A percentile compares a stretch with the other conserved stretches of the same genome.
These are phyloP conservation scores for Popillia japonica DNA, from an alignment of 1,140 invertebrate species.

Conservation along the genomic window DNA sequence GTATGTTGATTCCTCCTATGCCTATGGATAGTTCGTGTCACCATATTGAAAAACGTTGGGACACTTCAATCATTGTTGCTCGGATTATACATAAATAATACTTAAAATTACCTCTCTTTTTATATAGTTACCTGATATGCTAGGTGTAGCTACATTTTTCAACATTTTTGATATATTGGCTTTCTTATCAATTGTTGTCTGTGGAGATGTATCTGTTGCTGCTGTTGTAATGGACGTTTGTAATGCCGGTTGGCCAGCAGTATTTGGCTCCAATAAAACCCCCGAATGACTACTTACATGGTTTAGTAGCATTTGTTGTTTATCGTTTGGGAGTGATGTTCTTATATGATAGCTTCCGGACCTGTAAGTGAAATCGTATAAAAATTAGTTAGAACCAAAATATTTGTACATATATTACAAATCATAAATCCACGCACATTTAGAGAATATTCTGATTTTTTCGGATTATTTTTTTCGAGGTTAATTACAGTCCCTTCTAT, in stretches of 20 bases:
- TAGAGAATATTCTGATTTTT: too few relatives aligned
- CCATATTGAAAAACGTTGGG: too few relatives aligned
- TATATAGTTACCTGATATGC: slow-evolving; percentile 63
- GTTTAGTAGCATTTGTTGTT: slow-evolving; percentile 61
- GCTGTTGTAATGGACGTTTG: slow-evolving; percentile 49
- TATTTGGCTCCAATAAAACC: slow-evolving; percentile 58
- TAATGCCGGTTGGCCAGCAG: slow-evolving; percentile 54
- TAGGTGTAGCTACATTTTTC: slow-evolving; percentile 64
- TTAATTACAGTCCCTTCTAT: too few relatives aligned
- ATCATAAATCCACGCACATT: too few relatives aligned
- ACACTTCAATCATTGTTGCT: too few relatives aligned
- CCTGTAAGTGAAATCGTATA: slow-evolving; percentile 48
- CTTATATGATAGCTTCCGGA: slow-evolving; percentile 62
- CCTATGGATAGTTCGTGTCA: too few relatives aligned
- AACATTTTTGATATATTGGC: slow-evolving; percentile 58
- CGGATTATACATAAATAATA: slow-evolving; percentile 13
- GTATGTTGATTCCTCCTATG: too few relatives aligned
- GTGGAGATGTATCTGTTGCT: slow-evolving; percentile 52
- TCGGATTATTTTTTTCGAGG: too few relatives aligned
- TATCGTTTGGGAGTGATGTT: slow-evolving; percentile 58
- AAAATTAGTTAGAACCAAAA: not conserved
- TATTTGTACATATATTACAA: not conserved
- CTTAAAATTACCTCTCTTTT: too few relatives aligned
- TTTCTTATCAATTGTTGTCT: slow-evolving; percentile 58
- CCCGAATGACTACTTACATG: slow-evolving; percentile 55